Conservation (phyloP, 1,140 invertebrate genomes). For the Drosophila pachea region DNA sequence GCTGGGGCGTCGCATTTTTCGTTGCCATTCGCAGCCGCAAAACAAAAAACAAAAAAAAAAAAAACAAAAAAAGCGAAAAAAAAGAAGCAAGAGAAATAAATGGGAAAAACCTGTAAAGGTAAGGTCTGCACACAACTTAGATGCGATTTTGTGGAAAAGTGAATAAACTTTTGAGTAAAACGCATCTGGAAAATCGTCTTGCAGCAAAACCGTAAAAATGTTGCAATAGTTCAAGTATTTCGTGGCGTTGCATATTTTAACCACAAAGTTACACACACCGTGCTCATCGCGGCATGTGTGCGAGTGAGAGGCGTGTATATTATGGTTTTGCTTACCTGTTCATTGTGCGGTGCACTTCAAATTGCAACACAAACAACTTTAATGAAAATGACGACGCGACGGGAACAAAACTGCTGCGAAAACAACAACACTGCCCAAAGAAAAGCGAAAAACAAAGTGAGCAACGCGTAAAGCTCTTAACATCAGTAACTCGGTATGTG, state of each 20-base stretch:
- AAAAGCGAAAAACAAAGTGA: conserved; percentile 48
- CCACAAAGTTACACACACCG: conserved; percentile 46
- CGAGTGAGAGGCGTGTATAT: conserved; percentile 18
- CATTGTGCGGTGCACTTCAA: conserved; percentile 71
- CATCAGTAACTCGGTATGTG: conserved; percentile 46
- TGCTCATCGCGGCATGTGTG: conserved; percentile 5
- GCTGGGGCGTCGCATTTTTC: conserved; percentile 31
- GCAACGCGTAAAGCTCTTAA: conserved; percentile 56
- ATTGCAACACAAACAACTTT: conserved; percentile 77
- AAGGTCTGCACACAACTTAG: conserved; percentile 24
- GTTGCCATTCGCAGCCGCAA: conserved; percentile 47
- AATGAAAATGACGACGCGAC: conserved; percentile 63
- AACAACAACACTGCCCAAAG: conserved; percentile 41
- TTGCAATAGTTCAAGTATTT: conserved; percentile 75
- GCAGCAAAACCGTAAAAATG: conserved; percentile 41
- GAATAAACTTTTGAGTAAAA: conserved; percentile 65
- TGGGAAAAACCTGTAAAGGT: conserved; percentile 16
- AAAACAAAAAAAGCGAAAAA: no score
- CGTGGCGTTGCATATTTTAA: conserved; percentile 68
- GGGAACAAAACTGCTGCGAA: conserved; percentile 34
- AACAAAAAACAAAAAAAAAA: conserved; percentile 13
- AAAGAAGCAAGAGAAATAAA: background rate
- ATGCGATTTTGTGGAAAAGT: conserved; percentile 64
- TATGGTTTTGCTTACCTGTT: conserved; percentile 68
- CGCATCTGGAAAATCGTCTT: conserved; percentile 43